Base-by-base conservation (phyloP, 2,888 invertebrate species). In the Habroteleia sp. region DNA sequence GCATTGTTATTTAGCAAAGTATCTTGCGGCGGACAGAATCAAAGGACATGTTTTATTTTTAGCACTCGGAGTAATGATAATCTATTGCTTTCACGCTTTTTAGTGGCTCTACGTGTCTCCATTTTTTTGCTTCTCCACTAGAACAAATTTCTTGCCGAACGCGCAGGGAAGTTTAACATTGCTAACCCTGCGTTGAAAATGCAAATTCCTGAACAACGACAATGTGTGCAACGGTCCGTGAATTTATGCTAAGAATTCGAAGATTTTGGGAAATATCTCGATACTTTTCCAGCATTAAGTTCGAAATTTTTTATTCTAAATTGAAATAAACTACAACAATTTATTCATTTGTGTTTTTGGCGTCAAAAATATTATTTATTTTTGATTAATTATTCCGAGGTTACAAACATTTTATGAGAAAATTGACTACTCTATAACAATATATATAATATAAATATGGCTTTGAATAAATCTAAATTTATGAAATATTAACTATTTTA, bases 121-220 rank as follows among this genome's bases (percentile, higher is more conserved):
- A 29, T 62, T 46, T 62, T 60, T 62, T 48, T 31, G 6, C 27
- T 29, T 16, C 31, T 39, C 7, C 35, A 11, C 0, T 16, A 14
- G n/a, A 60, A 60, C 23, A 46, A 60, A 60, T 48, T 62, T 39
- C 39, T 39, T 39, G 10, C 39, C 31, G 48, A 48, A 39, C 39
- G 31, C 29, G 39, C 39, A 13, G 14, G 20, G 20, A 62, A 62
- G 25, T 50, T 50, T 63, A 63, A 63, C 63, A 33, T 50, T 41
- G n/a, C 48, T 62, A 39, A 20, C 10, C 42, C 48, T 37, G 29
- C 25, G 39, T 48, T 17, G 29, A 39, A 62, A 48, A 20, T 48
- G 20, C 27, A 63, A 63, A 63, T 50, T 63, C 50, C 50, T 50
- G 37, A 50, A 63, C 48, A 50, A 41, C 63, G 50, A 41, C 63